Conservation (phyloP, 2,888 invertebrate species). For the Deilephila elpenor region DNA sequence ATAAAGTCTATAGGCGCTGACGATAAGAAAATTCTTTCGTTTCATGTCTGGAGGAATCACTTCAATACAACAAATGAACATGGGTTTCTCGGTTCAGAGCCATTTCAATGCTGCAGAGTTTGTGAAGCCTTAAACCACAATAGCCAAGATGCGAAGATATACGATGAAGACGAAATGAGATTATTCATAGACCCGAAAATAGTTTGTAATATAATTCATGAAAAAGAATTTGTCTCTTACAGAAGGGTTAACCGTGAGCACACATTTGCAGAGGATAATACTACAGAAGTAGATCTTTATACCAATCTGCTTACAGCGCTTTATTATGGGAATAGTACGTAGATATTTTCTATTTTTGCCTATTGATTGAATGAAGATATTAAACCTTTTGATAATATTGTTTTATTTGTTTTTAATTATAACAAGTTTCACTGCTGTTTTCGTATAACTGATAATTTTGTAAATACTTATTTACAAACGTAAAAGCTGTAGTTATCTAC, state of each 20-base stretch:
- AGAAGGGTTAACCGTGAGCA: neutral
- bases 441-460: no score
- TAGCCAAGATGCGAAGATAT: conserved; percentile 53
- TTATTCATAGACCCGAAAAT: conserved; percentile 50
- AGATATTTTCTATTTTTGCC: no score
- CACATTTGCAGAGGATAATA: no score
- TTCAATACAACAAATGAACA: conserved; percentile 87
- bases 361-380: no score
- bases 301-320: no score
- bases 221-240: neutral
- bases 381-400: no score
- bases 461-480: no score
- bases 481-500: no score
- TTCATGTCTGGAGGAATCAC: conserved; percentile 84
- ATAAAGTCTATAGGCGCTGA: conserved; percentile 72
- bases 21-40: conserved; percentile 64
- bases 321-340: no score
- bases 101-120: conserved; percentile 86
- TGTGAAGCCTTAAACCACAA: conserved; percentile 88
- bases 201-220: neutral
- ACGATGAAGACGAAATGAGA: conserved; percentile 49
- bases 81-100: conserved; percentile 86
- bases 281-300: no score
- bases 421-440: no score
- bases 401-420: no score